Conservation (phyloP, 2,797 vertebrate species). For the Bufotes viridis region DNA sequence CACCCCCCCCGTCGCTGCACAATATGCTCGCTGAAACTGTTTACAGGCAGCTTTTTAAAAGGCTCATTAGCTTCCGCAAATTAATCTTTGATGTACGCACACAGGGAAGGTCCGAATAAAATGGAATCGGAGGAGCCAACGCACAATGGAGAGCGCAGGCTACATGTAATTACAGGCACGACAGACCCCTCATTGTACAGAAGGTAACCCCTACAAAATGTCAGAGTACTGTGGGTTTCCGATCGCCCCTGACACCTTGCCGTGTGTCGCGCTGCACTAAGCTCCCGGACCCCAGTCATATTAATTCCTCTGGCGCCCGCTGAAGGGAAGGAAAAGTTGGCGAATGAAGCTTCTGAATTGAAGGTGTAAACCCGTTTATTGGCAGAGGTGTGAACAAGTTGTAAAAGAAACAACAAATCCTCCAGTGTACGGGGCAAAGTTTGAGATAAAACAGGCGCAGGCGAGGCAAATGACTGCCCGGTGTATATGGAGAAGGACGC, state of each 20-base stretch:
- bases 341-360: neutral
- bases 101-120: conserved; percentile 24
- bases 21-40: conserved; percentile 11
- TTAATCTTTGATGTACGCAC: conserved; percentile 49
- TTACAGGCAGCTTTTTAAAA: conserved; percentile 46
- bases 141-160: neutral
- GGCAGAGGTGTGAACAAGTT: conserved; percentile 23
- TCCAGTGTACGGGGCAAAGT: neutral
- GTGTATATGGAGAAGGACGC: neutral
- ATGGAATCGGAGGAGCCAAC: neutral
- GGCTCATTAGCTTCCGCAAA: conserved; percentile 39
- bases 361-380: neutral
- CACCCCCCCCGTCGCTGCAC: conserved; percentile 7
- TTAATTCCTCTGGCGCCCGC: conserved; percentile 10
- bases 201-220: neutral
- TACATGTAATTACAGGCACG: neutral
- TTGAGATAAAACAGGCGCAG: neutral
- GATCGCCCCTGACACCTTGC: neutral
- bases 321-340: neutral
- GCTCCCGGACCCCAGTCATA: neutral
- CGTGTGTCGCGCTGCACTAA: neutral
- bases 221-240: conserved; percentile 1
- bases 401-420: neutral
- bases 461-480: neutral
- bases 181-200: neutral